Evolutionary conservation across 2,888 invertebrate genomes (phyloP).

Genomic region (Halocaridina rubra): DNA sequence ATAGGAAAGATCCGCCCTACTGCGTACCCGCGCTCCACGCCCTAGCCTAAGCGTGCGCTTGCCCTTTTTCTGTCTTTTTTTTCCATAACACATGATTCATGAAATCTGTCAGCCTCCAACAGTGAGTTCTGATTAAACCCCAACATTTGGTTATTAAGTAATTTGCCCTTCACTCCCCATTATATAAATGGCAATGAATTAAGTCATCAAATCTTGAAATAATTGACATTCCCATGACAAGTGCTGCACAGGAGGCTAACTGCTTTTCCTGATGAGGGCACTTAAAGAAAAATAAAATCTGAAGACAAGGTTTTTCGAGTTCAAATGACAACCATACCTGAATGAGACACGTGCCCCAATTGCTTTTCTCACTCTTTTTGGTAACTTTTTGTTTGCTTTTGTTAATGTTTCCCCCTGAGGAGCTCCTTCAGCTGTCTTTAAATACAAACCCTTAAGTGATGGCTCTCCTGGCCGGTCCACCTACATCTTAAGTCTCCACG

Average conservation of each 20-base stretch:
- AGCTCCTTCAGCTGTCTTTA: constrained; percentile 33
- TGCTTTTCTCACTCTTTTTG: neutral
- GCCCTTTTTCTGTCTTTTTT: constrained; percentile 41
- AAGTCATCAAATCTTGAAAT: no score
- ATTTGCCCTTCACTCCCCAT: neutral
- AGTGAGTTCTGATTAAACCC: constrained; percentile 8
- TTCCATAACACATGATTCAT: constrained; percentile 9
- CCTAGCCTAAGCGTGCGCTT: constrained; percentile 58
- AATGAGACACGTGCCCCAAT: constrained; percentile 43
- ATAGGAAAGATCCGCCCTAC: constrained; percentile 48
- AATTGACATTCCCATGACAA: constrained; percentile 51
- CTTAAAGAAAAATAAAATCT: neutral
- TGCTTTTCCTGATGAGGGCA: constrained; percentile 46
- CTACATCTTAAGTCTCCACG: constrained; percentile 49
- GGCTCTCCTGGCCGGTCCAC: constrained; percentile 27
- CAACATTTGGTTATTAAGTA: neutral
- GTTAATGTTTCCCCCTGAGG: constrained; percentile 30
- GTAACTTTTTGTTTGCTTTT: neutral
- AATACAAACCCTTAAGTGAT: constrained; percentile 42
- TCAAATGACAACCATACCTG: constrained; percentile 43
- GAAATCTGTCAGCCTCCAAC: constrained; percentile 60
- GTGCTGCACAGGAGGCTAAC: constrained; percentile 51
- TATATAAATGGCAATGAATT: no score
- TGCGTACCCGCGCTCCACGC: constrained; percentile 45
- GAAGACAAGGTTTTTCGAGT: neutral